Conservation (phyloP, 2,113 vertebrate species). For the Anser brachyrhynchus region DNA sequence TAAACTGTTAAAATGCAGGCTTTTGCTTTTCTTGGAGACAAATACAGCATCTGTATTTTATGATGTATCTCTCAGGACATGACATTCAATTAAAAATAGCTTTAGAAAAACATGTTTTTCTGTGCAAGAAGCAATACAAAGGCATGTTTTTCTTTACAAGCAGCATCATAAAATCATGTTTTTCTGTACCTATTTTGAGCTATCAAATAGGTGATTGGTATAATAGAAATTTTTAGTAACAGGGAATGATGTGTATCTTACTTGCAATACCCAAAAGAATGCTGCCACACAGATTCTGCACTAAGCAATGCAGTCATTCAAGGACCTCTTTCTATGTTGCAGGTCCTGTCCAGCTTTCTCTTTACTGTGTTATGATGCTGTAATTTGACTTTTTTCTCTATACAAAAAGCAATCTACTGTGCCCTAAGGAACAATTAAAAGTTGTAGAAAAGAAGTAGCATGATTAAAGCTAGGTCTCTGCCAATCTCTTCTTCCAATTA, state of each 20-base stretch:
- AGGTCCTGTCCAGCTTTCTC: not conserved
- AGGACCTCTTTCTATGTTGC: too few relatives aligned
- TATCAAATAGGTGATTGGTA: not conserved
- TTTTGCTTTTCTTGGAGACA: not conserved
- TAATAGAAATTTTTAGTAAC: not conserved
- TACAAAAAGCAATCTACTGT: not conserved
- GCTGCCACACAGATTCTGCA: not conserved
- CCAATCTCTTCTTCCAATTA: not conserved
- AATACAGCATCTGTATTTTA: not conserved
- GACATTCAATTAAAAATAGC: not conserved
- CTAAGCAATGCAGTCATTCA: not conserved
- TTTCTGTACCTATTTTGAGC: not conserved
- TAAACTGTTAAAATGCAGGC: not conserved
- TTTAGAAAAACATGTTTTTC: not conserved
- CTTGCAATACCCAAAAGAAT: not conserved
- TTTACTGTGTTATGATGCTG: not conserved
- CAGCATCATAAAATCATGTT: not conserved
- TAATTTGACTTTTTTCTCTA: not conserved
- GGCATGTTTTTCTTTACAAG: not conserved
- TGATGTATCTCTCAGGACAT: not conserved
- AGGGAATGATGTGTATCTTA: not conserved
- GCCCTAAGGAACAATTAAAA: not conserved
- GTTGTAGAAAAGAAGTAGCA: not conserved
- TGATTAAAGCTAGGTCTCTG: not conserved
- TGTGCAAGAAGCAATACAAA: not conserved